A percentile compares a stretch with the other conserved stretches of the same genome.
These are phyloP conservation scores for Acromyrmex charruanus DNA, from an alignment of 1,140 invertebrate genomes.

Conservation along the genomic window DNA sequence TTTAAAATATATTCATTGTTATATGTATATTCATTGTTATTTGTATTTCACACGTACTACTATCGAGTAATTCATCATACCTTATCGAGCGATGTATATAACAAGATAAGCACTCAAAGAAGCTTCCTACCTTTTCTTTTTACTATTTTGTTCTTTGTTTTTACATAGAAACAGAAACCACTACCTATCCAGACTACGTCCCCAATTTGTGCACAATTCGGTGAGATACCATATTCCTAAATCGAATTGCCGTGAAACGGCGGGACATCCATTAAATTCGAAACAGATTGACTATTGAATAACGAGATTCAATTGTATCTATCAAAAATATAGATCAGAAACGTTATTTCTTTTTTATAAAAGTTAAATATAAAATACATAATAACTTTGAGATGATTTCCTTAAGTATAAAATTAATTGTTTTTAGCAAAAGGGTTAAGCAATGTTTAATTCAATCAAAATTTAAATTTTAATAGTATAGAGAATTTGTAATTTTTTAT, in stretches of 20 bases:
- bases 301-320: not conserved
- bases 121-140: not conserved
- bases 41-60: not conserved
- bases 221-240: not conserved
- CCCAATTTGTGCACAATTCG: not conserved
- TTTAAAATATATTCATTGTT: not conserved
- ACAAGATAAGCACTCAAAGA: not conserved
- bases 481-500: too few relatives aligned
- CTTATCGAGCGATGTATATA: conserved; percentile 5
- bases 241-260: conserved; percentile 21
- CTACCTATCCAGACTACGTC: too few relatives aligned
- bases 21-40: too few relatives aligned
- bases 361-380: not conserved
- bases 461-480: not conserved
- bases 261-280: not conserved
- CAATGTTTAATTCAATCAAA: not conserved
- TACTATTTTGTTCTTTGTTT: not conserved
- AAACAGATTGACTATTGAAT: conserved; percentile 11
- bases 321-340: not conserved
- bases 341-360: not conserved
- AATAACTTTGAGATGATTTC: not conserved
- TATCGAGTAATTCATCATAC: not conserved
- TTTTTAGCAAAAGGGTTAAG: not conserved
- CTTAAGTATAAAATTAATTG: not conserved
- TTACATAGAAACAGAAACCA: conserved; percentile 1